phyloP scores from a whole-genome alignment of 2,888 invertebrate genomes.

The Drosophila sordidula region DNA sequence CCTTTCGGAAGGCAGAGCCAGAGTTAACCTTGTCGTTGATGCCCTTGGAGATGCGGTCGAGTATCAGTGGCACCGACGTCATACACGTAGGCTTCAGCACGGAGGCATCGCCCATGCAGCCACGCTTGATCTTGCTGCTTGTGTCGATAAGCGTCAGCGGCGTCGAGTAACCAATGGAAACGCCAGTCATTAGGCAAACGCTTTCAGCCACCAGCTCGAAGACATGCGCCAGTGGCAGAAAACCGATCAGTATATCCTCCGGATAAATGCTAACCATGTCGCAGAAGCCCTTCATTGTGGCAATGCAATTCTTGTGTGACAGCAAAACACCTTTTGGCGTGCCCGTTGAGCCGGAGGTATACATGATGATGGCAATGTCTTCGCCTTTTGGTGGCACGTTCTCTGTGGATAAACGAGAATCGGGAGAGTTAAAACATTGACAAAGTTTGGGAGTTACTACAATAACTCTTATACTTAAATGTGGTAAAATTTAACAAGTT shows the following conservation, averaged over 20 bases:
- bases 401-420: slow-evolving; percentile 83
- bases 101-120: slow-evolving; percentile 97
- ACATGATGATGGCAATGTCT: slow-evolving; percentile 99
- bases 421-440: neutral
- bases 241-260: slow-evolving; percentile 94
- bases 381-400: slow-evolving; percentile 88
- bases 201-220: slow-evolving; percentile 97
- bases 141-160: slow-evolving; percentile 96
- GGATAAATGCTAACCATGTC: slow-evolving; percentile 90
- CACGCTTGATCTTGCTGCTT: slow-evolving; percentile 97
- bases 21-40: slow-evolving; percentile 97
- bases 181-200: slow-evolving; percentile 93
- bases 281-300: slow-evolving; percentile 92
- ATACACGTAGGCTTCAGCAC: slow-evolving; percentile 96
- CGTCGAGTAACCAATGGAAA: slow-evolving; percentile 98
- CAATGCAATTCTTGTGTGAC: slow-evolving; percentile 92
- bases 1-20: slow-evolving; percentile 91
- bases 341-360: slow-evolving; percentile 99
- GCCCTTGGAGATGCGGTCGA: slow-evolving; percentile 98
- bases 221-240: slow-evolving; percentile 98
- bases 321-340: slow-evolving; percentile 95
- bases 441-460: no score
- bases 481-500: no score
- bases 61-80: slow-evolving; percentile 98
- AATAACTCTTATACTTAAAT: no score